phyloP scores from a whole-genome alignment of 1,140 invertebrate genomes.

The Drosophila rhopaloa region DNA sequence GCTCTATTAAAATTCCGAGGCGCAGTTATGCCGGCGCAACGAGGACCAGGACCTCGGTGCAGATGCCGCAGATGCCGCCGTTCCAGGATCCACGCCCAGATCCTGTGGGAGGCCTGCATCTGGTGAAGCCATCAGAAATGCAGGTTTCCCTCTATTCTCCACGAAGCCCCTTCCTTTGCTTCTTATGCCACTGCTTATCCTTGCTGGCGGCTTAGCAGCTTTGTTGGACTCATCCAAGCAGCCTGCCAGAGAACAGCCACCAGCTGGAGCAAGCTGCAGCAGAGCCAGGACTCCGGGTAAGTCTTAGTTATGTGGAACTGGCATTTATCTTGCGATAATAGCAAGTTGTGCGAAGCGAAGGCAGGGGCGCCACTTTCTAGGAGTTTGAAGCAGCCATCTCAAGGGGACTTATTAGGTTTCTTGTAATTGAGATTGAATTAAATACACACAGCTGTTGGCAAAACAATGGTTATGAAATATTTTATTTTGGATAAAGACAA shows the following conservation, averaged over 20 bases:
- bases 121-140: constrained; percentile 48
- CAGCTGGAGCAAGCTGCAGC: constrained; percentile 34
- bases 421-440: background rate
- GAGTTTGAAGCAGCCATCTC: background rate
- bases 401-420: background rate
- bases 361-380: background rate
- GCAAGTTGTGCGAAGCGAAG: constrained; percentile 59
- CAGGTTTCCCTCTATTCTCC: constrained; percentile 38
- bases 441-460: background rate
- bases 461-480: too few relatives aligned
- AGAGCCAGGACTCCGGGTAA: constrained; percentile 47
- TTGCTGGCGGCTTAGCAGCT: constrained; percentile 72
- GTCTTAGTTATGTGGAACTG: constrained; percentile 73
- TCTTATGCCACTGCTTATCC: constrained; percentile 39
- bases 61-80: constrained; percentile 62
- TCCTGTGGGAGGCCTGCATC: constrained; percentile 27
- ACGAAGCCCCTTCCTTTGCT: background rate
- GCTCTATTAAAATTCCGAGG: constrained; percentile 80
- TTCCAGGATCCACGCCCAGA: constrained; percentile 1
- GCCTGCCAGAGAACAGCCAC: constrained; percentile 19
- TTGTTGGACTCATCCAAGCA: constrained; percentile 47
- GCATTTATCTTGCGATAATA: constrained; percentile 82
- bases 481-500: too few relatives aligned
- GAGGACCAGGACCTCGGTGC: constrained; percentile 12
- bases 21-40: constrained; percentile 43